Evolutionary conservation across 92 coral and sea anemone genomes (phyloP).

Genomic region (Umimayanthus chanpuru): DNA sequence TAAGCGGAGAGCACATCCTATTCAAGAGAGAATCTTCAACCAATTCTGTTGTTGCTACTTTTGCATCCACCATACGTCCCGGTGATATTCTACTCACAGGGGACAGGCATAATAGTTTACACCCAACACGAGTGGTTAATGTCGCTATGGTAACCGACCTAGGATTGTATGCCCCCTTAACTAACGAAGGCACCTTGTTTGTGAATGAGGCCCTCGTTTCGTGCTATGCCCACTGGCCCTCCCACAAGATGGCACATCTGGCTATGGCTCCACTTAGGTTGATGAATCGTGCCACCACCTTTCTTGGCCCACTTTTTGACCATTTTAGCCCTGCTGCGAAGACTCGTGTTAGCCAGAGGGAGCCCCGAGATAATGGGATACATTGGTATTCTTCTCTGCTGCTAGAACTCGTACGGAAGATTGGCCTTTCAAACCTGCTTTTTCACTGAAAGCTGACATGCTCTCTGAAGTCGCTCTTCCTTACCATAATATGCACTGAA

Average conservation of each 20-base stretch:
- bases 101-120: background rate
- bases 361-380: background rate
- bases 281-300: background rate
- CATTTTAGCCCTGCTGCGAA: background rate
- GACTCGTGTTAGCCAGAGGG: background rate
- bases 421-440: slow-evolving; percentile 16
- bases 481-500: background rate
- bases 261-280: slow-evolving; percentile 38
- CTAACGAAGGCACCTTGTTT: slow-evolving; percentile 36
- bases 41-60: slow-evolving; percentile 20
- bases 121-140: background rate
- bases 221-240: slow-evolving; percentile 47
- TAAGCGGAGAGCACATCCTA: slow-evolving; percentile 29
- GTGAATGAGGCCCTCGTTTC: slow-evolving; percentile 32
- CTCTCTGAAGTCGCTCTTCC: background rate
- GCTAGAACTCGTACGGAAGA: background rate
- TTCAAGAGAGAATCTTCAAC: slow-evolving; percentile 13
- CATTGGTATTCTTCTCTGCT: slow-evolving; percentile 32
- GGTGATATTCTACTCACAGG: slow-evolving; percentile 20
- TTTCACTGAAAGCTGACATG: background rate
- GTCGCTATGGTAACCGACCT: slow-evolving; percentile 26
- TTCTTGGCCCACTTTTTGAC: slow-evolving; percentile 30
- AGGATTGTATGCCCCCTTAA: slow-evolving; percentile 40
- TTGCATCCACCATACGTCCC: slow-evolving; percentile 22
- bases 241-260: slow-evolving; percentile 28